Evolutionary conservation across 2,797 vertebrate species (phyloP).

Genomic region (Euthynnus affinis): DNA sequence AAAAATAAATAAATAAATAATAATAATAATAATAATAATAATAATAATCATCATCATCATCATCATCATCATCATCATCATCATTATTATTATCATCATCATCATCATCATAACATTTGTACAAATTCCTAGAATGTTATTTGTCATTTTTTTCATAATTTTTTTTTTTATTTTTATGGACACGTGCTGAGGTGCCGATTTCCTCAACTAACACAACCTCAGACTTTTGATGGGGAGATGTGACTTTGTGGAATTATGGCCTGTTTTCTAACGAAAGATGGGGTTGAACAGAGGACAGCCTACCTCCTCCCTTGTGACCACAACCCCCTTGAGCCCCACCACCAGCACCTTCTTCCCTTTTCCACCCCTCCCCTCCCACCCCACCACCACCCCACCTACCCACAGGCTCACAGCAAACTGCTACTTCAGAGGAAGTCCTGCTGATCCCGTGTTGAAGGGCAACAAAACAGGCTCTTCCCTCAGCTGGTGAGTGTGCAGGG

Average conservation of each 20-base stretch:
- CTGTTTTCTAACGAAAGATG: slow-evolving; percentile 30
- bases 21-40: background rate
- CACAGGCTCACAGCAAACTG: slow-evolving; percentile 74
- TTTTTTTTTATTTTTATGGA: background rate
- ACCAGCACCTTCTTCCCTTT: slow-evolving; percentile 9
- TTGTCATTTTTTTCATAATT: background rate
- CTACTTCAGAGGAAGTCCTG: slow-evolving; percentile 77
- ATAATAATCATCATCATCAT: no score
- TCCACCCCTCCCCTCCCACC: background rate
- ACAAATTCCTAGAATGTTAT: background rate
- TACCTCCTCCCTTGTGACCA: slow-evolving; percentile 33
- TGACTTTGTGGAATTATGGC: slow-evolving; percentile 66
- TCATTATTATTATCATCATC: no score
- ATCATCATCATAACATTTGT: background rate
- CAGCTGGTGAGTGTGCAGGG: slow-evolving; percentile 41
- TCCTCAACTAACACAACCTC: slow-evolving; percentile 12
- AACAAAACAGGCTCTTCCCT: slow-evolving; percentile 68
- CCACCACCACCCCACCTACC: slow-evolving; percentile 12
- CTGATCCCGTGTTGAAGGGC: slow-evolving; percentile 64
- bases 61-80: no score
- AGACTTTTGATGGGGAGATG: slow-evolving; percentile 57
- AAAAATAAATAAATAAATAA: background rate
- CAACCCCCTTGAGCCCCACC: slow-evolving; percentile 20
- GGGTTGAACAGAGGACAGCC: slow-evolving; percentile 52
- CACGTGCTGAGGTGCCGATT: slow-evolving; percentile 29